Base-by-base conservation (phyloP, 35 echinoderm and acorn worm genomes). In the Stichopus chloronotus region DNA sequence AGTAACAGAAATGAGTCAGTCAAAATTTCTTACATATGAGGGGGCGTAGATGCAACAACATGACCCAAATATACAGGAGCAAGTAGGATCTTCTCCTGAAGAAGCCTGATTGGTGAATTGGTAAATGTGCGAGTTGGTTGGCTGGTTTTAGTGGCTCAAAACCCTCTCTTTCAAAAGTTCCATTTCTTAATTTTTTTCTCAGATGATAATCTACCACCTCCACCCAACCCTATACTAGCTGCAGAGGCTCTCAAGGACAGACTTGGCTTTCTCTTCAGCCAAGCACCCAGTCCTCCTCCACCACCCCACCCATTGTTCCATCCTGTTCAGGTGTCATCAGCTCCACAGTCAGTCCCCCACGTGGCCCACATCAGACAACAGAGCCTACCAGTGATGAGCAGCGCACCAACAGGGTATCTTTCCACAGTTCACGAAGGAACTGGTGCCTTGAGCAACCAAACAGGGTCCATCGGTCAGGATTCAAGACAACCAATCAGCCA, bases 181-280 rank as follows among this genome's bases (percentile, higher is more conserved):
- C 30, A 3, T 58, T 92, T 83, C 56, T 23, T 53, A 84, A 63
- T 5, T 68, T 25, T 78, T 25, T 72, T 7, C 54, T 56, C 25
- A 91, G 93, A 94, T 92, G 94, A 95, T 23, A 91, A 87, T 25
- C 53, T 76, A 68, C 93, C 94, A 8, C 97, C 97, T 55, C 97
- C 97, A 92, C 97, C 97, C 57, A 83, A 93, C 5, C 93, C 95
- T 9, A 63, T 80, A 22, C 92, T 95, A 57, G 97, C 97, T 9
- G 97, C 95, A 9, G 94, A 95, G 71, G 97, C 97, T 53, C 86
- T 99, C 20, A 95, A 93, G 87, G 90, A 96, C 71, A 85, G 95
- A 68, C 92, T 99, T 8, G 97, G 97, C 6, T 95, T 96, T 57
- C 91, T 99, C 22, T 96, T 99, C 93, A 97, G 94, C 20, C 96